Conservation (phyloP, 2,888 invertebrate species). For the Callinectes sapidus region DNA sequence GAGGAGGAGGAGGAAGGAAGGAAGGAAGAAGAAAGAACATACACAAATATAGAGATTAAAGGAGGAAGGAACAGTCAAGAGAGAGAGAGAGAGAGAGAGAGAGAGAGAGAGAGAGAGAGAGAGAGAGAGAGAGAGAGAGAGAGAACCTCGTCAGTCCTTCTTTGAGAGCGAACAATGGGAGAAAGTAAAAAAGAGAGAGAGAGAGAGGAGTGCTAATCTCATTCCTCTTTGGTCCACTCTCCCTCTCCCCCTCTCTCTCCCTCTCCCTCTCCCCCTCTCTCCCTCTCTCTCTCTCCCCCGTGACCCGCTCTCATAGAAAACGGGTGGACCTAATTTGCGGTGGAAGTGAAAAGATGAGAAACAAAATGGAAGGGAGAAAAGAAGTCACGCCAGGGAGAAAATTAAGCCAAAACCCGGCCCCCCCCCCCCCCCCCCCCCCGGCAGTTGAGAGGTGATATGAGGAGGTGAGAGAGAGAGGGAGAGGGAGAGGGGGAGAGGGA, state of each 20-base stretch:
- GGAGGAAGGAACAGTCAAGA: background rate
- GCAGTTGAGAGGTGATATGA: background rate
- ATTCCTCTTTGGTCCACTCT: background rate
- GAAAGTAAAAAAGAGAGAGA: background rate
- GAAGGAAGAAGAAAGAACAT: too few species aligned
- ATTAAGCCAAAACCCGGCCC: background rate
- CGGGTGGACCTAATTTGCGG: background rate
- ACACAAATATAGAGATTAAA: too few species aligned
- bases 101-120: constrained; percentile 27
- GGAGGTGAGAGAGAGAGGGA: background rate
- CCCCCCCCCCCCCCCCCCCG: too few species aligned
- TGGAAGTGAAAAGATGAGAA: background rate
- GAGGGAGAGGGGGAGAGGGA: background rate
- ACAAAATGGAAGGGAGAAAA: background rate
- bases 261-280: too few species aligned
- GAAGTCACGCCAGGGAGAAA: background rate
- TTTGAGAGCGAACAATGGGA: background rate
- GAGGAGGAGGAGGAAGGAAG: background rate
- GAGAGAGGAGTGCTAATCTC: background rate
- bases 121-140: constrained; percentile 9
- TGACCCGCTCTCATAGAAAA: background rate
- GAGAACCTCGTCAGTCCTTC: background rate
- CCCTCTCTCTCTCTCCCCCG: too few species aligned
- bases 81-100: background rate
- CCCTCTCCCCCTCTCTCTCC: background rate